Conservation (phyloP, 2,888 invertebrate species). For the Sacculina carcini region DNA sequence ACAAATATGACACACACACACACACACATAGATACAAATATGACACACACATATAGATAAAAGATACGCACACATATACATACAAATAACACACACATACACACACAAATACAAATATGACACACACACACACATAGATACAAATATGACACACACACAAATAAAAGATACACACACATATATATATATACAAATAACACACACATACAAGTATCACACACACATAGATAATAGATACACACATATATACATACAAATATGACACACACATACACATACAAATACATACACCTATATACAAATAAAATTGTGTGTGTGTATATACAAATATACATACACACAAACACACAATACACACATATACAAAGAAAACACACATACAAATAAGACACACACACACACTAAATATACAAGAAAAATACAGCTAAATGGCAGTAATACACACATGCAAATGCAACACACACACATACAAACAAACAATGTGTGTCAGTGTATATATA, state of each 20-base stretch:
- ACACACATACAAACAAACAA: background rate
- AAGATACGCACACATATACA: background rate
- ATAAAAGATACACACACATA: background rate
- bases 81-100: background rate
- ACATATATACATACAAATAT: slow-evolving; percentile 5
- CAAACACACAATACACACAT: too few relatives aligned
- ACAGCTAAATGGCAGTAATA: too few relatives aligned
- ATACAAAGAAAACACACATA: too few relatives aligned
- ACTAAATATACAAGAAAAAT: too few relatives aligned
- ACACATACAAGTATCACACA: background rate
- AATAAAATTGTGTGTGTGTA: background rate
- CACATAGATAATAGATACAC: background rate
- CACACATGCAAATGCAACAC: too few relatives aligned
- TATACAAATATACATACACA: background rate
- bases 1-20: too few relatives aligned
- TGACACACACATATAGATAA: too few relatives aligned
- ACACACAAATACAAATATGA: too few relatives aligned
- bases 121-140: too few relatives aligned
- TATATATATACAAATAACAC: slow-evolving; percentile 1
- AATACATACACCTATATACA: slow-evolving; percentile 4
- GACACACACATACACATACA: background rate
- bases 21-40: too few relatives aligned
- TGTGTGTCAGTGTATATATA: background rate
- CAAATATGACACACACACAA: too few relatives aligned
- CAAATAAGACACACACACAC: too few relatives aligned